Percentiles rank a stretch among this genome's conserved stretches.
These are phyloP conservation scores for Rhombomys opimus DNA, from an alignment of 2,113 vertebrate genomes.

Conservation along the genomic window DNA sequence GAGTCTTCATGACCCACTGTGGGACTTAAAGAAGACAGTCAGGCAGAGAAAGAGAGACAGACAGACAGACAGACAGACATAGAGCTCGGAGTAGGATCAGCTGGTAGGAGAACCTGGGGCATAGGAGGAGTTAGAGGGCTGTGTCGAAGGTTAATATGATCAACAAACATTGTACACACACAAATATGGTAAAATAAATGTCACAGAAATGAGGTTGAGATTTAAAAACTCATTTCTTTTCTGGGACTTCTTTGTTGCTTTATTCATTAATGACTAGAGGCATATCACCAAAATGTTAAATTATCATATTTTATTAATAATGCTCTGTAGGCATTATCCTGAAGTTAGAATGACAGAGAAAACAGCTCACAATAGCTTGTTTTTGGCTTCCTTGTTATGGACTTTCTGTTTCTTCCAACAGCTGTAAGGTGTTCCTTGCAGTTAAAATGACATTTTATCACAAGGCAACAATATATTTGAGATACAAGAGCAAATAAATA, in stretches of 20 bases:
- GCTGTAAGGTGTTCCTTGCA: not conserved
- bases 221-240: not conserved
- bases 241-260: not conserved
- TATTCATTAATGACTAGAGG: not conserved
- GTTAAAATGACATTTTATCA: not conserved
- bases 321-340: not conserved
- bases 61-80: not conserved
- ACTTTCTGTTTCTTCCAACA: not conserved
- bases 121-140: not conserved
- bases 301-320: not conserved
- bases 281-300: not conserved
- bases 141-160: not conserved
- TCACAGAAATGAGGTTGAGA: not conserved
- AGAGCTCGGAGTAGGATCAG: not conserved
- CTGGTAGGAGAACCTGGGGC: not conserved
- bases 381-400: not conserved
- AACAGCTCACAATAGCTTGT: not conserved
- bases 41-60: rapidly evolving
- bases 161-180: not conserved
- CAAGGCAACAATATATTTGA: not conserved
- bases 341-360: not conserved
- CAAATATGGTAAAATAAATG: not conserved
- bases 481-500: not conserved
- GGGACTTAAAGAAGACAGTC: not conserved
- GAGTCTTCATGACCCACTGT: not conserved